A percentile compares a stretch with the other conserved stretches of the same genome.
These are phyloP conservation scores for Papilio helenus DNA, from an alignment of 1,140 invertebrate genomes.

Conservation along the genomic window DNA sequence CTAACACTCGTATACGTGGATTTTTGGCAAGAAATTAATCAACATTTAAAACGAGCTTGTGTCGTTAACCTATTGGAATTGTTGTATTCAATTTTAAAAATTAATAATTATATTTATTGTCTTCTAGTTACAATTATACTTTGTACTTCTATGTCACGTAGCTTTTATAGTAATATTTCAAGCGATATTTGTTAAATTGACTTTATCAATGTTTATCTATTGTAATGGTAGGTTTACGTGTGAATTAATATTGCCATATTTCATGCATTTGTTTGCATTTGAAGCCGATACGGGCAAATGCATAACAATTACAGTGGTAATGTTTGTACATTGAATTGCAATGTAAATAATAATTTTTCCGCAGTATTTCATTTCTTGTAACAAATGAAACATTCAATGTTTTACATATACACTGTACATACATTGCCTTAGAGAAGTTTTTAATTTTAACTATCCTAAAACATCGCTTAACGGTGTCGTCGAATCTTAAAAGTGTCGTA, in stretches of 20 bases:
- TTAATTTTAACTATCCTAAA: too few species aligned
- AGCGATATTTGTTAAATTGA: background rate
- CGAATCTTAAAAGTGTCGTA: too few species aligned
- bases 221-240: conserved; percentile 24
- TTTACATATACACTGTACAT: background rate
- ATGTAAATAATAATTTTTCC: background rate
- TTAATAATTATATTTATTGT: too few species aligned
- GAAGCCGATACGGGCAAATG: background rate
- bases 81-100: background rate
- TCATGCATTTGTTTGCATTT: conserved; percentile 23
- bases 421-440: background rate
- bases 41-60: background rate
- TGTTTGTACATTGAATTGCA: conserved; percentile 17
- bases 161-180: background rate
- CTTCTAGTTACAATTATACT: background rate
- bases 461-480: too few species aligned
- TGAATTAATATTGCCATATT: conserved; percentile 9
- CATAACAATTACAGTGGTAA: conserved; percentile 27
- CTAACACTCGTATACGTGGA: background rate
- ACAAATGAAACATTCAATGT: background rate
- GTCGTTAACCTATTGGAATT: background rate
- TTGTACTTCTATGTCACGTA: background rate
- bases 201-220: background rate
- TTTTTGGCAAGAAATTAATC: conserved; percentile 19
- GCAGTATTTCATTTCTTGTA: background rate